Conservation (phyloP, 2,113 vertebrate genomes). For the Stegastes partitus region DNA sequence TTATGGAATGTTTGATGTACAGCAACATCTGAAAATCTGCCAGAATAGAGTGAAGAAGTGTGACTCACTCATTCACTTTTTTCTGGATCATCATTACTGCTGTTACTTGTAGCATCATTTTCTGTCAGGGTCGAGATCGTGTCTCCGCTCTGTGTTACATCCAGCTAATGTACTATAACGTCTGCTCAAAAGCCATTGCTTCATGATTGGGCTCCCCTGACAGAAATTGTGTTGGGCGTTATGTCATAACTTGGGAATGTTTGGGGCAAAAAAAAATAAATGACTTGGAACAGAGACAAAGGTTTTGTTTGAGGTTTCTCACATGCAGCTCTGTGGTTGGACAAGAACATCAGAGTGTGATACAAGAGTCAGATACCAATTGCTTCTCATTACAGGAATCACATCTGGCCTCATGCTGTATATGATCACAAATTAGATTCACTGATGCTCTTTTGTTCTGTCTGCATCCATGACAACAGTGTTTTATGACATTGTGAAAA, state of each 20-base stretch:
- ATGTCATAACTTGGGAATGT: conserved; percentile 75
- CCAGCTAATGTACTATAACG: conserved; percentile 7
- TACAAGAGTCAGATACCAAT: conserved; percentile 21
- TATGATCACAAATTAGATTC: conserved; percentile 20
- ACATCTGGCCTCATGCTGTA: conserved; percentile 50
- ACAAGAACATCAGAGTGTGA: conserved; percentile 46
- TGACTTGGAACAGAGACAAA: conserved; percentile 54
- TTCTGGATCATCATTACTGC: neutral
- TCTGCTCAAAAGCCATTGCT: conserved; percentile 23
- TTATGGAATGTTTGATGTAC: neutral
- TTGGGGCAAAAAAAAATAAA: conserved; percentile 36
- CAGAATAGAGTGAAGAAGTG: no score
- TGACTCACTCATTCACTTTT: neutral
- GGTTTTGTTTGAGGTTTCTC: conserved; percentile 40
- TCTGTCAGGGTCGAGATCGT: neutral
- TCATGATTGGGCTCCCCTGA: conserved; percentile 56
- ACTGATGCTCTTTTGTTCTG: conserved; percentile 4
- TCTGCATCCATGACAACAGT: conserved; percentile 21
- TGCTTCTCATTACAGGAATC: conserved; percentile 40
- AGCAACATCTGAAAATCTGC: neutral
- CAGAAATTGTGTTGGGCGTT: conserved; percentile 46
- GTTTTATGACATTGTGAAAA: conserved; percentile 17
- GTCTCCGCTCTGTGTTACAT: neutral
- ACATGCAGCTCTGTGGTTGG: conserved; percentile 31
- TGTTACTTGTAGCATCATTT: neutral